These are phyloP conservation scores for Ispidina picta DNA, from an alignment of 2,797 vertebrate species.

Conservation along the genomic window DNA sequence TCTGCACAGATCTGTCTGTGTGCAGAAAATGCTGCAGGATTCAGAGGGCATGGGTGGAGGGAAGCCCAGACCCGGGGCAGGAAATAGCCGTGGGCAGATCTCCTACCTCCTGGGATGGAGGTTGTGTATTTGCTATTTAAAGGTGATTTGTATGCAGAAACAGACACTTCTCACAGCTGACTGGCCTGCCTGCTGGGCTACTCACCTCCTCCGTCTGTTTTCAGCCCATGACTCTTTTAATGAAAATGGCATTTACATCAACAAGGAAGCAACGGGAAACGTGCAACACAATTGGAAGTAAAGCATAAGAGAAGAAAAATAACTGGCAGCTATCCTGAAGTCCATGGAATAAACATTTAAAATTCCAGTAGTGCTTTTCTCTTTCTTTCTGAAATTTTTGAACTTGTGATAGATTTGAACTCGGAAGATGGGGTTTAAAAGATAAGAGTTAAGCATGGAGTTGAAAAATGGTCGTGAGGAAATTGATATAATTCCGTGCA, in stretches of 20 bases:
- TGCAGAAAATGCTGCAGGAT: not conserved
- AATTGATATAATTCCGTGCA: not conserved
- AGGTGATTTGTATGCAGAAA: conserved; percentile 27
- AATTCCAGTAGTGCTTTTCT: not conserved
- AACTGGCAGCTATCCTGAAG: not conserved
- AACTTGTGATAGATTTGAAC: not conserved
- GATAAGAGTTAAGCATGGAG: not conserved
- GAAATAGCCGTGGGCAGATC: not conserved
- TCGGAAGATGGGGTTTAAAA: not conserved
- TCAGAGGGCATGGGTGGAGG: not conserved
- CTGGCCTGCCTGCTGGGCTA: conserved; percentile 36
- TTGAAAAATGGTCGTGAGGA: not conserved
- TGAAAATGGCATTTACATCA: not conserved
- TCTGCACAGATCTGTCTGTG: not conserved
- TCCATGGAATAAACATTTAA: not conserved
- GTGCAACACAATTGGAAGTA: not conserved
- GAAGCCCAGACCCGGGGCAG: not conserved
- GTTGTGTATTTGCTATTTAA: not conserved
- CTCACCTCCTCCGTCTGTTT: conserved; percentile 40
- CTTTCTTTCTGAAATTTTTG: not conserved
- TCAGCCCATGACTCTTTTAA: not conserved
- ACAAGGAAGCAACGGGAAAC: not conserved
- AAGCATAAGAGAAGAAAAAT: not conserved
- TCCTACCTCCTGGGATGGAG: not conserved
- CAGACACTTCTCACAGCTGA: not conserved